Conservation (phyloP, 2,888 invertebrate genomes). For the Sinhomidia bicolor region DNA sequence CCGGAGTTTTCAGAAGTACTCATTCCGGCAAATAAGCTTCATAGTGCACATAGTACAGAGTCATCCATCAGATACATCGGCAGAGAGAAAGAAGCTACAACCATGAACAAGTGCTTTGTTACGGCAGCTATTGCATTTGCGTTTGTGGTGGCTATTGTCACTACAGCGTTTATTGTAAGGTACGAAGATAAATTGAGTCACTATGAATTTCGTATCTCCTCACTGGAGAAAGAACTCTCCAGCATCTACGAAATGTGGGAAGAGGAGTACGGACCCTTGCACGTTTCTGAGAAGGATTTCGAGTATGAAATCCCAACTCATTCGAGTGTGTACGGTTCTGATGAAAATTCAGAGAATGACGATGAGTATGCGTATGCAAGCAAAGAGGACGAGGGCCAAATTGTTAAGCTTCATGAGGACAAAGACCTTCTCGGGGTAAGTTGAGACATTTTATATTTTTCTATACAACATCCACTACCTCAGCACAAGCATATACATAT, state of each 20-base stretch:
- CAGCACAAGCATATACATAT: background rate
- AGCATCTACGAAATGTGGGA: constrained; percentile 65
- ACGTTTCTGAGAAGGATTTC: constrained; percentile 66
- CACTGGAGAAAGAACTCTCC: constrained; percentile 72
- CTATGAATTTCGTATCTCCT: constrained; percentile 73
- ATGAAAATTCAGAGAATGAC: constrained; percentile 63
- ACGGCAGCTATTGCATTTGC: constrained; percentile 71
- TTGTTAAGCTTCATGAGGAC: constrained; percentile 41
- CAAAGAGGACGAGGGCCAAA: constrained; percentile 66
- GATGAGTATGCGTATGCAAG: constrained; percentile 75
- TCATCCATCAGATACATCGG: constrained; percentile 52
- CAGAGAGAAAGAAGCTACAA: constrained; percentile 42
- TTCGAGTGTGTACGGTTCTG: constrained; percentile 45
- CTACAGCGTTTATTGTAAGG: constrained; percentile 71
- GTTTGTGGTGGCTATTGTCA: constrained; percentile 74
- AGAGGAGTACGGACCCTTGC: constrained; percentile 63
- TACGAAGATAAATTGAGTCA: constrained; percentile 75
- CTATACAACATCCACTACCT: background rate
- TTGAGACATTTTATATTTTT: constrained; percentile 29
- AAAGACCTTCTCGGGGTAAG: constrained; percentile 74
- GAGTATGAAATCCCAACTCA: constrained; percentile 70
- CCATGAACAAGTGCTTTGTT: constrained; percentile 73
- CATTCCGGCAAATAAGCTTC: constrained; percentile 71
- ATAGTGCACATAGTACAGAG: constrained; percentile 58
- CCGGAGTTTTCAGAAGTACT: constrained; percentile 79